phyloP scores from a whole-genome alignment of 2,797 vertebrate species.

The Borostomias antarcticus region DNA sequence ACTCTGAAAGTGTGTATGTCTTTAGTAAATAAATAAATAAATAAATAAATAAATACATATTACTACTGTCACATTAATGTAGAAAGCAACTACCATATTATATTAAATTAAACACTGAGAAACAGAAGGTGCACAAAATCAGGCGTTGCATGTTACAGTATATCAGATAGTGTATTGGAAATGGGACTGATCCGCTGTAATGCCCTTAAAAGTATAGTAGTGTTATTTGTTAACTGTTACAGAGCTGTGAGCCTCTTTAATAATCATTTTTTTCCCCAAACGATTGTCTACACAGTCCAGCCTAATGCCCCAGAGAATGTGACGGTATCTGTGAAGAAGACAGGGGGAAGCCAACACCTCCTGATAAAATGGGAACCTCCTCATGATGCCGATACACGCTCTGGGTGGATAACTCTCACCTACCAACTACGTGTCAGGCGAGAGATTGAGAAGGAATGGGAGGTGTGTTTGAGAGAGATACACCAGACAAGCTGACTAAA shows the following conservation, averaged over 20 bases:
- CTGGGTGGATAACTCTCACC: slow-evolving; percentile 88
- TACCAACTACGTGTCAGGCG: slow-evolving; percentile 82
- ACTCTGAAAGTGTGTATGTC: too few relatives aligned
- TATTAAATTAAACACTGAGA: too few relatives aligned
- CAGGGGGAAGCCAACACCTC: slow-evolving; percentile 68
- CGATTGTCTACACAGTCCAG: slow-evolving; percentile 78
- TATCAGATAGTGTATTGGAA: too few relatives aligned
- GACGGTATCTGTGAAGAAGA: slow-evolving; percentile 72
- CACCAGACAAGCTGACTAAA: too few relatives aligned
- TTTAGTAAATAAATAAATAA: too few relatives aligned
- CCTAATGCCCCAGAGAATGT: slow-evolving; percentile 84
- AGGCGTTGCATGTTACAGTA: too few relatives aligned
- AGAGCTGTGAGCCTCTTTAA: background rate
- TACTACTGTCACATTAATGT: too few relatives aligned
- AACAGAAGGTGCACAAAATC: too few relatives aligned
- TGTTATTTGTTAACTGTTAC: slow-evolving; percentile 26
- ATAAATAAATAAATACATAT: too few relatives aligned
- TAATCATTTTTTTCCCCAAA: background rate
- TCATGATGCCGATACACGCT: slow-evolving; percentile 70
- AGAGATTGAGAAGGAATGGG: slow-evolving; percentile 75
- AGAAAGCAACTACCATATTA: too few relatives aligned
- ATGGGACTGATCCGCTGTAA: too few relatives aligned
- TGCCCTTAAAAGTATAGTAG: too few relatives aligned
- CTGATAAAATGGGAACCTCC: slow-evolving; percentile 83
- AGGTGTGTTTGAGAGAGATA: slow-evolving; percentile 79